phyloP scores from a whole-genome alignment of 2,113 vertebrate genomes.

The Grammatotria lemairii region DNA sequence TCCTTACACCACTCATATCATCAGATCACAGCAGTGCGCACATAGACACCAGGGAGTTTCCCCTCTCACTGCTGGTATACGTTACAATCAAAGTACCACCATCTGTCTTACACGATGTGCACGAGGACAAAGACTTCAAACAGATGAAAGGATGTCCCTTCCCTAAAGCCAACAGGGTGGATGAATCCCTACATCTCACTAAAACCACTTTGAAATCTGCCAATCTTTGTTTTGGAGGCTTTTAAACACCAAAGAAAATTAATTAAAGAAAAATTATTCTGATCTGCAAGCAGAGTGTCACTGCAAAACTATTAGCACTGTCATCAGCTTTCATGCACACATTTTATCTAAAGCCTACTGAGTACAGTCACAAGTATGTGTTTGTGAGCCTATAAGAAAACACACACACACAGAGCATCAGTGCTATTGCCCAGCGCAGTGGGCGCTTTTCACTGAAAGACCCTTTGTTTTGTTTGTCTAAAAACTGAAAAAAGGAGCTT shows the following conservation, averaged over 20 bases:
- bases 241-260: background rate
- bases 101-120: background rate
- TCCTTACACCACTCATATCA: background rate
- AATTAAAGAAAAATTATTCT: background rate
- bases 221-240: background rate
- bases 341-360: background rate
- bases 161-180: background rate
- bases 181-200: background rate
- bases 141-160: background rate
- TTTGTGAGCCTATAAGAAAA: slow-evolving; percentile 32
- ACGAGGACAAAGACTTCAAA: slow-evolving; percentile 29
- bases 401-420: slow-evolving; percentile 22
- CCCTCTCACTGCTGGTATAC: background rate
- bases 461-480: slow-evolving; percentile 43
- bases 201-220: background rate
- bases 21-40: background rate
- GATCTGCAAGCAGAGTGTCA: background rate
- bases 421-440: slow-evolving; percentile 38
- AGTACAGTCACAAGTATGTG: slow-evolving; percentile 49
- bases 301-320: background rate
- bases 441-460: slow-evolving; percentile 49
- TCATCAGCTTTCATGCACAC: background rate
- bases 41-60: slow-evolving; percentile 14
- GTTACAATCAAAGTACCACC: slow-evolving; percentile 17
- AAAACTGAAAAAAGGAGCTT: slow-evolving; percentile 36